These are phyloP conservation scores for Pagetopsis macropterus DNA, from an alignment of 2,797 vertebrate species.

Conservation along the genomic window DNA sequence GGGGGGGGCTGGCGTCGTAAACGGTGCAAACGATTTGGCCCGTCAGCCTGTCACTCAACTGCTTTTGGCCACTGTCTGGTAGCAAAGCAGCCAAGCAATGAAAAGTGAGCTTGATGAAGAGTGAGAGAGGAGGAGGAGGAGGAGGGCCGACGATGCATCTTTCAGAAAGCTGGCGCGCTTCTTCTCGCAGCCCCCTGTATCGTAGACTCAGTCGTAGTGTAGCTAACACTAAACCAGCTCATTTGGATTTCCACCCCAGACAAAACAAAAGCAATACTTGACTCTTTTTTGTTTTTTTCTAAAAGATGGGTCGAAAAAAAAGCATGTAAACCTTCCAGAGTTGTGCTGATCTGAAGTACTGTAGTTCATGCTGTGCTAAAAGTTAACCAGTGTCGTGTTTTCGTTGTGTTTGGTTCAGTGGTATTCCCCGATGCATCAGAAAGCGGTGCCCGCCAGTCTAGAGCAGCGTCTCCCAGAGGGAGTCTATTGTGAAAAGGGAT, in stretches of 20 bases:
- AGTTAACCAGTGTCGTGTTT: constrained; percentile 66
- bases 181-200: constrained; percentile 39
- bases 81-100: constrained; percentile 43
- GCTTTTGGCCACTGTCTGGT: constrained; percentile 55
- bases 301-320: constrained; percentile 33
- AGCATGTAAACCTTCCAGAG: constrained; percentile 67
- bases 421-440: constrained; percentile 62
- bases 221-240: constrained; percentile 60
- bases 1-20: constrained; percentile 57
- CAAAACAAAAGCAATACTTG: constrained; percentile 70
- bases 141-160: constrained; percentile 35
- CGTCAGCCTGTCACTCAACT: constrained; percentile 56
- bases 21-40: constrained; percentile 64
- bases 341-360: constrained; percentile 60
- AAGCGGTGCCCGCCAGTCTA: constrained; percentile 58
- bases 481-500: constrained; percentile 43
- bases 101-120: constrained; percentile 36
- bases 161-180: constrained; percentile 51
- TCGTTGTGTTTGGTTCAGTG: constrained; percentile 68
- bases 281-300: constrained; percentile 48
- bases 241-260: constrained; percentile 58
- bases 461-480: constrained; percentile 51
- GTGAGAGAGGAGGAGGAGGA: constrained; percentile 17
- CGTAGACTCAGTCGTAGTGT: constrained; percentile 55
- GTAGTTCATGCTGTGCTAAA: constrained; percentile 62